Percentiles rank a stretch among this genome's conserved stretches.
Evolutionary conservation across 2,888 invertebrate genomes (phyloP).

Genomic region (Malacosoma neustria): DNA sequence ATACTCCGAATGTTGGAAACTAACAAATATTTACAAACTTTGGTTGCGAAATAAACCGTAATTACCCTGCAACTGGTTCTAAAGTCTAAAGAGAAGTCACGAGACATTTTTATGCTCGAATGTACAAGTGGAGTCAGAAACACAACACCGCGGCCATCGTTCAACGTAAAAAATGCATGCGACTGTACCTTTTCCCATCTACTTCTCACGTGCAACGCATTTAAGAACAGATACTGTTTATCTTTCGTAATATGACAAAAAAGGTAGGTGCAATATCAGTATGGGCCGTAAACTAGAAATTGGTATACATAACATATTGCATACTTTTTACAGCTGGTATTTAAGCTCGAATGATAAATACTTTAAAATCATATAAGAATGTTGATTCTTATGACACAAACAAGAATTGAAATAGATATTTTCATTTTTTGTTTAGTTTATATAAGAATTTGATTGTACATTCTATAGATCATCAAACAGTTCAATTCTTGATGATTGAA

Average conservation of each 20-base stretch:
- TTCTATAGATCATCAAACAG: too few relatives aligned
- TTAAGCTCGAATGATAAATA: too few relatives aligned
- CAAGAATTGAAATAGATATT: background rate
- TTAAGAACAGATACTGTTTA: slow-evolving; percentile 12
- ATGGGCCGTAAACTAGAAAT: background rate
- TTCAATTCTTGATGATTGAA: too few relatives aligned
- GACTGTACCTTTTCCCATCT: slow-evolving; percentile 25
- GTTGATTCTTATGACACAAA: background rate
- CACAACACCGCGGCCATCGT: slow-evolving; percentile 21
- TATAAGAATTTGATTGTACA: too few relatives aligned
- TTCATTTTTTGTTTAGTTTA: too few relatives aligned
- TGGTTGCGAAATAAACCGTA: too few relatives aligned
- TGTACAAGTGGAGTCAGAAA: background rate
- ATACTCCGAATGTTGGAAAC: too few relatives aligned
- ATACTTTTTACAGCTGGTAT: background rate
- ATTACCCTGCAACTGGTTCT: too few relatives aligned
- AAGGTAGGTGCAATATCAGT: background rate
- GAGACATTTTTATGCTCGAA: background rate
- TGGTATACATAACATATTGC: background rate
- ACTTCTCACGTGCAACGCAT: slow-evolving; percentile 25
- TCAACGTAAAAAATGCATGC: slow-evolving; percentile 33
- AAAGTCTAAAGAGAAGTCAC: too few relatives aligned
- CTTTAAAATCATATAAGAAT: too few relatives aligned
- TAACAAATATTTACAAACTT: too few relatives aligned
- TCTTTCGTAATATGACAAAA: slow-evolving; percentile 14